Evolutionary conservation across 2,113 vertebrate genomes (phyloP), one percentile per base, ranked within the genome.

Genomic region (Gnathonemus longibarbis): DNA sequence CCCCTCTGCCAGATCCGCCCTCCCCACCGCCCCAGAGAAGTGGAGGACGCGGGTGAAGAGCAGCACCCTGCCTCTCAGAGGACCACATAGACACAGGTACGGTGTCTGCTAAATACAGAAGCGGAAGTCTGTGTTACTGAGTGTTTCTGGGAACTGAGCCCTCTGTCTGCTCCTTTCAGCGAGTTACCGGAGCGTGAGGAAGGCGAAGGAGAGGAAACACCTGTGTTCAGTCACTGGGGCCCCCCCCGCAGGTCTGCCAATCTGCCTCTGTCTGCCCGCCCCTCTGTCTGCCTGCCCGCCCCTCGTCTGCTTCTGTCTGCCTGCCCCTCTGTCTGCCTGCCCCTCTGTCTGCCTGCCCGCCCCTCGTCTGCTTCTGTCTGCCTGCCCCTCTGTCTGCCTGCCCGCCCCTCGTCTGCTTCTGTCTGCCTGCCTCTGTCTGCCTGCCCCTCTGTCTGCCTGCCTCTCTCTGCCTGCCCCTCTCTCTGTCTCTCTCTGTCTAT

Each of bases 131-230:
- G 45, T 86, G 84, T 49, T 45, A 27, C 77, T 45, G n/a, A 5
- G 62, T 66, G 58, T 62, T 50, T 49, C 15, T 52, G 45, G 45
- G 11, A n/a, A 17, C 17, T 89, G 66, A 74, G n/a, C 39, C 24
- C 27, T 62, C 19, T 50, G 17, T 39, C 17, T 21, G 42, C 66
- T 35, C 77, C 93, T 91, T 56, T 17, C 92, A 99, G 98, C 91
- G 96, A 97, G 50, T 94, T 99, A 83, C 98, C 98, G 0, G 98
- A 99, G 92, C 95, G 98, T 93, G 98, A 98, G 94, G 97, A 98
- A 90, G 98, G 98, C 50, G 98, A 99, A 95, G 98, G 98, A 88
- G 97, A 99, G 94, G 98, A 99, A 93, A 98, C 98, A 0, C 98
- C 98, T 4, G 95, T 95, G 91, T 98, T 97, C 93, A 99, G 98